Conservation (phyloP, 2,888 invertebrate species). For the Odontocolon sp. region DNA sequence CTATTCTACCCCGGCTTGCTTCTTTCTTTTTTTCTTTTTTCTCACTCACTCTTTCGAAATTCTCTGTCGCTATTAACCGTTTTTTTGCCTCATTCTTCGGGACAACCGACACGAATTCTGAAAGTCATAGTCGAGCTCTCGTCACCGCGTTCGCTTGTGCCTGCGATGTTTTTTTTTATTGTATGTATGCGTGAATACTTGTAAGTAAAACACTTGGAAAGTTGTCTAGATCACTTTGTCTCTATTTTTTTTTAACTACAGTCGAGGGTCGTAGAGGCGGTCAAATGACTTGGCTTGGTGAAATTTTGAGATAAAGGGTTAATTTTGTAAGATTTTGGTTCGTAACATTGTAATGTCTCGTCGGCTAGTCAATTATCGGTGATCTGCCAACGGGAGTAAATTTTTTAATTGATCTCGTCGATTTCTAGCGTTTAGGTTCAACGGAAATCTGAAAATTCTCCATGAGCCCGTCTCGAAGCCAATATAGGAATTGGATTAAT, state of each 20-base stretch:
- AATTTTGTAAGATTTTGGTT: background rate
- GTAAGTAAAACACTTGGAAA: slow-evolving; percentile 6
- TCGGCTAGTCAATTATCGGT: slow-evolving; percentile 27
- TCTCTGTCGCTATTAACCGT: slow-evolving; percentile 59
- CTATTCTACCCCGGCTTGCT: slow-evolving; percentile 43
- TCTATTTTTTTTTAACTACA: background rate
- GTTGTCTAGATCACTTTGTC: slow-evolving; percentile 6
- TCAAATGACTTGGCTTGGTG: too few relatives aligned
- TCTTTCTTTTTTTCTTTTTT: slow-evolving; percentile 53
- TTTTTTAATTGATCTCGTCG: slow-evolving; percentile 10
- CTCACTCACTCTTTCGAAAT: slow-evolving; percentile 58
- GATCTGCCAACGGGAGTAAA: slow-evolving; percentile 16
- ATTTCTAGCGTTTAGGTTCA: background rate
- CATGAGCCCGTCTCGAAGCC: background rate
- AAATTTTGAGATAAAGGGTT: slow-evolving; percentile 34
- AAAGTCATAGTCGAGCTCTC: slow-evolving; percentile 53
- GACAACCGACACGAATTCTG: slow-evolving; percentile 50
- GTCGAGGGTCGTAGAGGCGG: too few relatives aligned
- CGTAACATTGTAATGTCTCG: background rate
- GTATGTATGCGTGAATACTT: background rate
- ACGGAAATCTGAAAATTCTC: slow-evolving; percentile 21
- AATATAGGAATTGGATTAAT: slow-evolving; percentile 62
- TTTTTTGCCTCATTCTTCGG: slow-evolving; percentile 59
- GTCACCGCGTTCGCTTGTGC: slow-evolving; percentile 49
- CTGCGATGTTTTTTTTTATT: slow-evolving; percentile 39